Conservation (phyloP, 2,888 invertebrate species). For the Drosophila affinis region DNA sequence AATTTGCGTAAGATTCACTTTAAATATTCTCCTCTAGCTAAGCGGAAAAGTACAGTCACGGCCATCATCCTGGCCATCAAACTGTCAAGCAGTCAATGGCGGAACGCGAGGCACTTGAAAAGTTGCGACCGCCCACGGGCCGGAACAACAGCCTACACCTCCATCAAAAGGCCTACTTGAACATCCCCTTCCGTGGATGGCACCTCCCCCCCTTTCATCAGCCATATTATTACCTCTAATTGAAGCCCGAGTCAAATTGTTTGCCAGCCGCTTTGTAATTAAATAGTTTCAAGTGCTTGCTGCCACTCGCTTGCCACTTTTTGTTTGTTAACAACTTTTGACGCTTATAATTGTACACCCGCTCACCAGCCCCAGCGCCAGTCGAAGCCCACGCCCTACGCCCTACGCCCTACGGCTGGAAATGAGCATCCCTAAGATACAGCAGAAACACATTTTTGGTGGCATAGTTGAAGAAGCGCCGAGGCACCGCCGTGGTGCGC, state of each 20-base stretch:
- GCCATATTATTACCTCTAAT: conserved; percentile 59
- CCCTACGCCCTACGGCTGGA: not conserved
- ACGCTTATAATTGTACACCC: conserved; percentile 67
- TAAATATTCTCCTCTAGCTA: not conserved
- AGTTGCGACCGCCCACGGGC: not conserved
- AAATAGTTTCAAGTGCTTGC: conserved; percentile 70
- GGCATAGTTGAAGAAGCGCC: conserved; percentile 1
- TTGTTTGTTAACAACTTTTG: conserved; percentile 68
- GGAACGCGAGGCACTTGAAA: not conserved
- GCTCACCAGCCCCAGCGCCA: not conserved
- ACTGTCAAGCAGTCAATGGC: not conserved
- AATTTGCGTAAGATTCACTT: conserved; percentile 86
- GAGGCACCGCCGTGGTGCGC: not conserved
- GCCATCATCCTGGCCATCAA: not conserved
- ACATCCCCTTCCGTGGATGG: not conserved
- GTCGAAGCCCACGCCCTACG: too few species aligned
- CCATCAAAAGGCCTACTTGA: conserved; percentile 2
- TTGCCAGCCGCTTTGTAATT: conserved; percentile 73
- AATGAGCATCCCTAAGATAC: conserved; percentile 15
- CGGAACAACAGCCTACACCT: not conserved
- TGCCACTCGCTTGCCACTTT: conserved; percentile 63
- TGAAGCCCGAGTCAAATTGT: conserved; percentile 70
- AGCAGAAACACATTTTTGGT: conserved; percentile 1
- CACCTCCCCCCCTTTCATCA: not conserved
- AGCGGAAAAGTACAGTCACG: not conserved